A percentile compares a stretch with the other conserved stretches of the same genome.
Conservation (phyloP, 2,113 vertebrate genomes). For the Acrocephalus arundinaceus region DNA sequence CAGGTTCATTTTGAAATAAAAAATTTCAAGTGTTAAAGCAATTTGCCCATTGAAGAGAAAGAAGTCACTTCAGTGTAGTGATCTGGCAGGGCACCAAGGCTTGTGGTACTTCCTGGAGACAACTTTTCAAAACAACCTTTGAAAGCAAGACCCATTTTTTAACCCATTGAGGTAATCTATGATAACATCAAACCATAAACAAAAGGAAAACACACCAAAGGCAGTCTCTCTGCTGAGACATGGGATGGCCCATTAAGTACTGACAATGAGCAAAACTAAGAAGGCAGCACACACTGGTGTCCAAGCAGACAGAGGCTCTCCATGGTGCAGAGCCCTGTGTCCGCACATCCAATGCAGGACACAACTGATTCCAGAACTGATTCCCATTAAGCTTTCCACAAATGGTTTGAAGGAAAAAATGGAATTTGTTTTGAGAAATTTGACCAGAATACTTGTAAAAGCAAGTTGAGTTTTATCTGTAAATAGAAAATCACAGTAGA, state of each 20-base stretch:
- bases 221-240: not conserved
- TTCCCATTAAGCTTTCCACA: not conserved
- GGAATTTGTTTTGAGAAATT: not conserved
- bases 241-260: not conserved
- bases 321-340: not conserved
- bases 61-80: not conserved
- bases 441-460: not conserved
- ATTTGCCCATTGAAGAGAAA: slow-evolving; percentile 60
- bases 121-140: not conserved
- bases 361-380: not conserved
- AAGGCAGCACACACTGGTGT: not conserved
- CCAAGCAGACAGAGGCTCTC: not conserved
- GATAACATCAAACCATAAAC: not conserved
- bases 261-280: not conserved
- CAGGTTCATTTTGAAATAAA: not conserved
- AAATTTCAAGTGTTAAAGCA: not conserved
- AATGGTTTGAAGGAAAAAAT: not conserved
- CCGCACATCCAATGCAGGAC: accelerated
- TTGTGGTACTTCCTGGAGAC: slow-evolving; percentile 23
- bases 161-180: not conserved
- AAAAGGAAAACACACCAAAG: not conserved
- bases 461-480: not conserved
- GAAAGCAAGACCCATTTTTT: not conserved
- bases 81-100: slow-evolving; percentile 31
- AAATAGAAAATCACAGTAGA: not conserved